These are phyloP conservation scores for Tiliacea citrago DNA, from an alignment of 2,888 invertebrate species.

Conservation along the genomic window DNA sequence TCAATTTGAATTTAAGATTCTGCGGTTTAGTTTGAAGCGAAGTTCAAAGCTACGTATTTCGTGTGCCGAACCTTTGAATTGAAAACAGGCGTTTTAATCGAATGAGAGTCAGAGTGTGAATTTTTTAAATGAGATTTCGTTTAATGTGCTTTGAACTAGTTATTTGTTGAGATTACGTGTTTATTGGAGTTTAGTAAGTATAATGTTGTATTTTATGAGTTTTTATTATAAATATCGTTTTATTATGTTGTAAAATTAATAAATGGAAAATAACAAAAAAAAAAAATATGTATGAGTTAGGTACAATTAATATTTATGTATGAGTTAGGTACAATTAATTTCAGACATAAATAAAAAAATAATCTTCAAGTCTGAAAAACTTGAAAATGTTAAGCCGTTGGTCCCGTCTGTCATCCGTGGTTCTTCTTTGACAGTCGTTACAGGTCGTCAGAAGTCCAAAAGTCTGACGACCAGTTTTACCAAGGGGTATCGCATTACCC, in stretches of 20 bases:
- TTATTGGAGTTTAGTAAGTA: slow-evolving; percentile 7
- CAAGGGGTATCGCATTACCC: too few species aligned
- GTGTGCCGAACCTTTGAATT: slow-evolving; percentile 47
- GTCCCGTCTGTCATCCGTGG: too few species aligned
- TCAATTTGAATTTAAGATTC: slow-evolving; percentile 57
- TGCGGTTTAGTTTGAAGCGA: slow-evolving; percentile 52
- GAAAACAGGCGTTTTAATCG: slow-evolving; percentile 41
- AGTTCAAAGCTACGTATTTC: slow-evolving; percentile 52
- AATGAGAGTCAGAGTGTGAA: slow-evolving; percentile 36
- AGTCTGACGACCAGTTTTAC: too few species aligned
- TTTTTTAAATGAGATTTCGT: slow-evolving; percentile 33
- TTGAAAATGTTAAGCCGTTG: neutral
- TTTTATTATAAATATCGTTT: slow-evolving; percentile 12
- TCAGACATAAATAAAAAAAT: neutral
- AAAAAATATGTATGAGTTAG: neutral
- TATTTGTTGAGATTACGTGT: neutral
- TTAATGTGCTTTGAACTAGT: slow-evolving; percentile 3
- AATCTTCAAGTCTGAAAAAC: neutral
- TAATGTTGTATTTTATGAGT: neutral
- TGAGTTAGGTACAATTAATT: neutral
- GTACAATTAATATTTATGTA: too few species aligned
- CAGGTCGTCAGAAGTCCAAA: too few species aligned
- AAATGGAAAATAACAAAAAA: neutral
- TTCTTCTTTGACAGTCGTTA: too few species aligned
- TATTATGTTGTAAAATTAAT: neutral